These are phyloP conservation scores for Scrobipalpa atriplicella DNA, from an alignment of 2,888 invertebrate genomes.

Conservation along the genomic window DNA sequence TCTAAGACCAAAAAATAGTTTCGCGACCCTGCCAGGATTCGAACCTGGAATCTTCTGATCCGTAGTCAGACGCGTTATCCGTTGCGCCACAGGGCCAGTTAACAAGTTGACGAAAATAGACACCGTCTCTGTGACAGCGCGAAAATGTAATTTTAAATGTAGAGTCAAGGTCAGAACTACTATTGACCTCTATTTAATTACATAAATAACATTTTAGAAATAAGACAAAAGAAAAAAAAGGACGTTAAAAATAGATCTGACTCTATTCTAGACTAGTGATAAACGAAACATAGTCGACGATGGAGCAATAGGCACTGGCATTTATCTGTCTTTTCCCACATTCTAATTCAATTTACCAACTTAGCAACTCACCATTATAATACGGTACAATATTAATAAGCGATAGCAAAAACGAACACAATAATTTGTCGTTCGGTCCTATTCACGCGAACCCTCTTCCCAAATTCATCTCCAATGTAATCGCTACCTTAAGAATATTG, in stretches of 20 bases:
- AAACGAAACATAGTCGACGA: no score
- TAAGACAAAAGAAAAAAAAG: no score
- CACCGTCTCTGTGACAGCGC: neutral
- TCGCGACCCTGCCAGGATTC: conserved; percentile 31
- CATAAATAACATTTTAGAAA: no score
- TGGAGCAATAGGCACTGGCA: neutral
- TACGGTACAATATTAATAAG: conserved; percentile 22
- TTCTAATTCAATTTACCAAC: neutral
- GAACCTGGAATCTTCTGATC: conserved; percentile 87
- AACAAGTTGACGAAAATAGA: neutral
- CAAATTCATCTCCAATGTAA: conserved; percentile 38
- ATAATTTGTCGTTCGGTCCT: conserved; percentile 1
- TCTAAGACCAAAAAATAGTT: neutral
- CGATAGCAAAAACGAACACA: conserved; percentile 24
- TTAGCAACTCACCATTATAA: conserved; percentile 1
- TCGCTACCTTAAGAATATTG: neutral
- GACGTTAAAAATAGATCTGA: no score
- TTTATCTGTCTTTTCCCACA: neutral
- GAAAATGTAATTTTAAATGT: neutral
- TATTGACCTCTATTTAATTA: no score
- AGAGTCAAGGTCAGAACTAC: no score
- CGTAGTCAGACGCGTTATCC: conserved; percentile 89
- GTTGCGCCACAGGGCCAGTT: conserved; percentile 84
- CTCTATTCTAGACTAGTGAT: no score
- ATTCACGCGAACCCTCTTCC: conserved; percentile 1